phyloP scores from a whole-genome alignment of 2,888 invertebrate genomes.

The Ametastegia equiseti region DNA sequence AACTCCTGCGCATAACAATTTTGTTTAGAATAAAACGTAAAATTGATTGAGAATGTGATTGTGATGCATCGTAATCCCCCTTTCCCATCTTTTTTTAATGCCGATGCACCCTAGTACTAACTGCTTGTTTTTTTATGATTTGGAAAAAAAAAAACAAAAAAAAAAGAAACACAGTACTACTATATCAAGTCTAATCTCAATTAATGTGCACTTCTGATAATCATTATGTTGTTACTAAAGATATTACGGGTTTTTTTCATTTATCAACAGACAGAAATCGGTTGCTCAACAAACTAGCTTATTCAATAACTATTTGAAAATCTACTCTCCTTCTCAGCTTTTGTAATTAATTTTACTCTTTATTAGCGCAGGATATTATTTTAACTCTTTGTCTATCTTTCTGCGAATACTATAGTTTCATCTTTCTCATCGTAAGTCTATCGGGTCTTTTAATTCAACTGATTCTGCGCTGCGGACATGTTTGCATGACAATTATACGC shows the following conservation, averaged over 20 bases:
- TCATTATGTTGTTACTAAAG: neutral
- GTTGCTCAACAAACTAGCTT: neutral
- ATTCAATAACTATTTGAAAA: neutral
- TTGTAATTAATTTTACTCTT: neutral
- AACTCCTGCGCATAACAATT: conserved; percentile 72
- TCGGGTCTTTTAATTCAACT: neutral
- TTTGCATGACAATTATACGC: conserved; percentile 26
- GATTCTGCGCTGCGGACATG: neutral
- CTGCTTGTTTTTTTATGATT: conserved; percentile 68
- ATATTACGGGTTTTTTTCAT: neutral
- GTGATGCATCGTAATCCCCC: conserved; percentile 63
- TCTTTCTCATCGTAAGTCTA: neutral
- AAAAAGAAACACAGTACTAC: conserved; percentile 66
- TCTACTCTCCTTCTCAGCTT: neutral
- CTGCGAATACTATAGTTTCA: neutral
- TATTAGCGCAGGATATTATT: neutral
- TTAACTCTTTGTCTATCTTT: neutral
- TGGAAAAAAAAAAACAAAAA: conserved; percentile 48
- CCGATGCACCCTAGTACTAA: conserved; percentile 62
- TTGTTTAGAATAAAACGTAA: conserved; percentile 74
- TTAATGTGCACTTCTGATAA: conserved; percentile 35
- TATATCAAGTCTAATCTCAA: conserved; percentile 26
- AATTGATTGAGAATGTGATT: conserved; percentile 71
- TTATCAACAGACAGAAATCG: conserved; percentile 17
- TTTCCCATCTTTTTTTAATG: conserved; percentile 52